Evolutionary conservation across 2,113 vertebrate genomes (phyloP).

Genomic region (Sakesphorus luctuosus): DNA sequence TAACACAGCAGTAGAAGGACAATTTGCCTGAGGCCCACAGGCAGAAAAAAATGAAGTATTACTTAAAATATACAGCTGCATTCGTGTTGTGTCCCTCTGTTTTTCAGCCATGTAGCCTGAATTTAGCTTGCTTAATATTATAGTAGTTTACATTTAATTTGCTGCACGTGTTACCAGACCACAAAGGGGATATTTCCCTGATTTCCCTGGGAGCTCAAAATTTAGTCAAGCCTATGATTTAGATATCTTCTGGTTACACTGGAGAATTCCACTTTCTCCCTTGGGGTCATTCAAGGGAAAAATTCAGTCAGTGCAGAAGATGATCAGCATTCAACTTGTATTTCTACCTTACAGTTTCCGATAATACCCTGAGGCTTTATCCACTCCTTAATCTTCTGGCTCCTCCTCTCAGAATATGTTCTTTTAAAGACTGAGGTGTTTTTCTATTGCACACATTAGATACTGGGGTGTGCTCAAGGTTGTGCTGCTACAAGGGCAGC

Average conservation of each 20-base stretch:
- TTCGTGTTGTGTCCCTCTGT: neutral
- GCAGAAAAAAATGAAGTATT: neutral
- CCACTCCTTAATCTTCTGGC: neutral
- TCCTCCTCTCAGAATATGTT: neutral
- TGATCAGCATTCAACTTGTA: neutral
- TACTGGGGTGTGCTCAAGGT: neutral
- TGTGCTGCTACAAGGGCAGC: neutral
- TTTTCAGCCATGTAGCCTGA: neutral
- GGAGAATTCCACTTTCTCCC: neutral
- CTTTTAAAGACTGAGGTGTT: neutral
- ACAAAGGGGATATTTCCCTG: neutral
- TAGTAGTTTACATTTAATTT: neutral
- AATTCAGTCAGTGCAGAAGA: neutral
- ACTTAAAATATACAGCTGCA: neutral
- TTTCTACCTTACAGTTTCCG: neutral
- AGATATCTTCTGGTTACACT: neutral
- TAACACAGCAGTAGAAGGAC: neutral
- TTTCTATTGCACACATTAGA: neutral
- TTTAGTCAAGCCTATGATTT: neutral
- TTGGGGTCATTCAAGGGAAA: neutral
- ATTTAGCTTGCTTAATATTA: neutral
- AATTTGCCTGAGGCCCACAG: neutral
- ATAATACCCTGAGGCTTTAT: neutral
- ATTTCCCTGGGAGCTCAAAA: neutral
- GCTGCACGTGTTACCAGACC: neutral